Evolutionary conservation across 2,888 invertebrate species (phyloP).

Genomic region (Bombylius major): DNA sequence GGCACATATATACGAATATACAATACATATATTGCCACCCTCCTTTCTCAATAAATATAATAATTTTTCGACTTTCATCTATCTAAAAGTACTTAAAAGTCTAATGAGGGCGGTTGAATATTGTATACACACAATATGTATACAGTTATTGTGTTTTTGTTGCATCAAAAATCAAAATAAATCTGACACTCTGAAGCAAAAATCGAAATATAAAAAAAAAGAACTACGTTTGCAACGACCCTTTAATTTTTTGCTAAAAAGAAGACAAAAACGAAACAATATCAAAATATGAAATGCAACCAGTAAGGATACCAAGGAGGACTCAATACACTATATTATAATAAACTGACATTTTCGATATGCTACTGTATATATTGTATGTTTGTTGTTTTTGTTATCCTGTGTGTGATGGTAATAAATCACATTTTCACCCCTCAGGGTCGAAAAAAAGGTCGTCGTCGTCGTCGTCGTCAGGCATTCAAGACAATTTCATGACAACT

Average conservation of each 20-base stretch:
- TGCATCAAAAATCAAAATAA: not conserved
- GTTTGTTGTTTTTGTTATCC: not conserved
- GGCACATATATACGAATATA: too few relatives aligned
- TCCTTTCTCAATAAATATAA: not conserved
- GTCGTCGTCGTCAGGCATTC: not conserved
- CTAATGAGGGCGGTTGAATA: not conserved
- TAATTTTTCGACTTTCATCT: not conserved
- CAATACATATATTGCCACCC: not conserved
- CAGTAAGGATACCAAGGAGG: not conserved
- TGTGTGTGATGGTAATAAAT: not conserved
- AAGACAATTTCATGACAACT: not conserved
- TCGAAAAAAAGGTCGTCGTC: not conserved
- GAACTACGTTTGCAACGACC: too few relatives aligned
- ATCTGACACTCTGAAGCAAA: not conserved
- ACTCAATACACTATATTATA: too few relatives aligned
- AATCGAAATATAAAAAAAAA: not conserved
- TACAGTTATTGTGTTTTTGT: not conserved
- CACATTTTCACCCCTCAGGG: not conserved
- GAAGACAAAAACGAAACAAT: too few relatives aligned
- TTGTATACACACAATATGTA: not conserved
- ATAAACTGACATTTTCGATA: not conserved
- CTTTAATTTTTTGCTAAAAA: too few relatives aligned
- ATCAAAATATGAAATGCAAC: not conserved
- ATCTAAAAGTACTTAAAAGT: not conserved
- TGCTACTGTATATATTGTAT: not conserved